Conservation (phyloP, 2,113 vertebrate genomes). For the Laticauda laticaudata region DNA sequence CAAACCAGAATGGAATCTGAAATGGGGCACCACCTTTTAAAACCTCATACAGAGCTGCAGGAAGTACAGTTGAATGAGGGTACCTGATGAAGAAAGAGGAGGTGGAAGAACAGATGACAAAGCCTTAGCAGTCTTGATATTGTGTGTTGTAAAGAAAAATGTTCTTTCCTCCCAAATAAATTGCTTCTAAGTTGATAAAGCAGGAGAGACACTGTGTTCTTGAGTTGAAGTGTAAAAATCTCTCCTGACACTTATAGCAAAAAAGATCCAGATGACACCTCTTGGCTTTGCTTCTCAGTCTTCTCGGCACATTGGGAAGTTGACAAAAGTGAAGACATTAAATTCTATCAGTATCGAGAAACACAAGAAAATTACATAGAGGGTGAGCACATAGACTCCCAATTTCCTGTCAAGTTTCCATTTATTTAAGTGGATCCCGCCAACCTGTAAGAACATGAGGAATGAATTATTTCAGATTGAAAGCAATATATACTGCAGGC, state of each 20-base stretch:
- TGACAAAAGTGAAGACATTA: constrained; percentile 98
- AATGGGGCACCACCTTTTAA: constrained; percentile 33
- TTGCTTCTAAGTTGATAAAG: constrained; percentile 57
- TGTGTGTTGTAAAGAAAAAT: constrained; percentile 36
- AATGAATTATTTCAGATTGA: constrained; percentile 16
- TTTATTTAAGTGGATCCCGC: constrained; percentile 90
- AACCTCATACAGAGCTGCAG: constrained; percentile 25
- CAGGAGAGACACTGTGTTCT: constrained; percentile 56
- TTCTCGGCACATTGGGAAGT: constrained; percentile 94
- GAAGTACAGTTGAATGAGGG: constrained; percentile 35
- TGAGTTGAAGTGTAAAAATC: constrained; percentile 49
- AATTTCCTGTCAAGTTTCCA: constrained; percentile 92
- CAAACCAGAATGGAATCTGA: constrained; percentile 48
- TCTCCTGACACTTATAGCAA: constrained; percentile 51
- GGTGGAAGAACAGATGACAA: constrained; percentile 22
- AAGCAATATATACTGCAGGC: constrained; percentile 8
- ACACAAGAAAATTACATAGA: constrained; percentile 92
- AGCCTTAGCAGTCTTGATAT: constrained; percentile 56
- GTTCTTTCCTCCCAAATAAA: constrained; percentile 57
- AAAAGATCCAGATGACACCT: constrained; percentile 33
- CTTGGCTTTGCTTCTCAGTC: constrained; percentile 63
- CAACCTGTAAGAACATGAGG: constrained; percentile 71
- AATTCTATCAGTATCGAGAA: constrained; percentile 97
- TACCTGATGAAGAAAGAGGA: constrained; percentile 46
- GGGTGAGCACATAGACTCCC: constrained; percentile 84